A percentile compares a stretch with the other conserved stretches of the same genome.
These are phyloP conservation scores for Sceloporus tristichus DNA, from an alignment of 2,113 vertebrate genomes.

Conservation along the genomic window DNA sequence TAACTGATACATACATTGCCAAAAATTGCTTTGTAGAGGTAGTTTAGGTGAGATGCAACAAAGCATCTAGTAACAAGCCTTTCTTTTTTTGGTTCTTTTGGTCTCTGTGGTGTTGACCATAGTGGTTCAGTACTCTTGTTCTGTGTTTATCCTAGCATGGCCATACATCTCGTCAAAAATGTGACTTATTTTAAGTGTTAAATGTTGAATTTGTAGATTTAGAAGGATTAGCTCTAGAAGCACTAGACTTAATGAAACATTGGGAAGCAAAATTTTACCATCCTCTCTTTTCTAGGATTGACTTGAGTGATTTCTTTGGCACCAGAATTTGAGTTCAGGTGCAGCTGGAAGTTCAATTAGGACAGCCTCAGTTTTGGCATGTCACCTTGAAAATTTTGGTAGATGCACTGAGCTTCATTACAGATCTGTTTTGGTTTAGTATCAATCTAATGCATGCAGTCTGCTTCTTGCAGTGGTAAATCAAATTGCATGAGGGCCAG, in stretches of 20 bases:
- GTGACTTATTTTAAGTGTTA: neutral
- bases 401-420: neutral
- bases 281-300: neutral
- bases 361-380: neutral
- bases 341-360: neutral
- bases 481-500: neutral
- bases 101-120: neutral
- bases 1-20: neutral
- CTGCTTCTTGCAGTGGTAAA: neutral
- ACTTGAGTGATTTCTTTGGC: neutral
- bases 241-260: neutral
- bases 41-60: neutral
- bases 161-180: neutral
- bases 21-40: neutral
- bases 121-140: neutral
- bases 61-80: neutral
- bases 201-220: slow-evolving; percentile 17
- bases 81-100: neutral
- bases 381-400: neutral
- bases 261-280: neutral
- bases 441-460: too few relatives aligned
- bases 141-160: neutral
- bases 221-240: neutral
- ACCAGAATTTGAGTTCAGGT: neutral
- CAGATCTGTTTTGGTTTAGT: neutral